Conservation (phyloP, 2,888 invertebrate genomes). For the Steinernema carpocapsae region DNA sequence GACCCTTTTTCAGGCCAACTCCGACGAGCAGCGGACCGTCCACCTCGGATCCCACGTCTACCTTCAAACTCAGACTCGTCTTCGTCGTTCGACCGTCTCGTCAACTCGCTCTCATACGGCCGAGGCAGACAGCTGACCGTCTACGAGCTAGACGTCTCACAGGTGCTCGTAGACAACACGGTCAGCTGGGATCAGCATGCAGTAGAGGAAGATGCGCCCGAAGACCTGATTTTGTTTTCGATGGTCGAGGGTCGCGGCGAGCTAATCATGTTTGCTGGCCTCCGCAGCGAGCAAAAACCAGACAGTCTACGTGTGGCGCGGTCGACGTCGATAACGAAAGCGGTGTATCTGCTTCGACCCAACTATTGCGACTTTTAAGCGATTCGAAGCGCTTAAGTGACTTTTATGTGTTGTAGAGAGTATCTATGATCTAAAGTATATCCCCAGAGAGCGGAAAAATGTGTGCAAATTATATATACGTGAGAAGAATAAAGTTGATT, state of each 20-base stretch:
- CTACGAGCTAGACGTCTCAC: constrained; percentile 83
- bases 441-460: no score
- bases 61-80: not conserved
- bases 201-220: constrained; percentile 74
- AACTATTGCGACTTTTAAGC: constrained; percentile 26
- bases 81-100: constrained; percentile 8
- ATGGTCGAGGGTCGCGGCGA: constrained; percentile 88
- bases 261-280: constrained; percentile 93
- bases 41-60: constrained; percentile 2
- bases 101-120: not conserved
- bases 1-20: not conserved
- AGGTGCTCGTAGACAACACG: constrained; percentile 66
- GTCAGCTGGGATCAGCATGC: constrained; percentile 72
- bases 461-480: no score
- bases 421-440: no score
- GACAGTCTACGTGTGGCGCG: constrained; percentile 21
- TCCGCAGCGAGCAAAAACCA: constrained; percentile 71
- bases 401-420: no score
- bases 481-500: constrained; percentile 3
- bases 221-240: constrained; percentile 87
- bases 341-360: constrained; percentile 26
- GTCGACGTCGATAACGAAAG: constrained; percentile 29
- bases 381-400: no score
- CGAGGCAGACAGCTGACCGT: constrained; percentile 68
- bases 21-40: not conserved